Conservation (phyloP, 2,797 vertebrate genomes). For the Moxostoma hubbsi region DNA sequence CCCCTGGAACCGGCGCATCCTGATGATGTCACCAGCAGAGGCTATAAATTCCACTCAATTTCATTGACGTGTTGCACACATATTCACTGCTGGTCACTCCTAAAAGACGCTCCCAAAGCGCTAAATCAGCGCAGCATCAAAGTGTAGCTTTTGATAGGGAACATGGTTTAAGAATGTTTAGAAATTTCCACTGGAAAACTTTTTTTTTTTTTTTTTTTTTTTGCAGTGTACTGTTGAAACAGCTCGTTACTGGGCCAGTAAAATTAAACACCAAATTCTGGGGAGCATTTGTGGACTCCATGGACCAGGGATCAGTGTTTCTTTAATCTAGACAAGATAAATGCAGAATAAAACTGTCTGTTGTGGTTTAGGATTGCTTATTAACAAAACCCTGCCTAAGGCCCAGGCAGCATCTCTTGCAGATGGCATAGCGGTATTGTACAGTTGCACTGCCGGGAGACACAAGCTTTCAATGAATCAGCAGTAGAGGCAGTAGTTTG, state of each 20-base stretch:
- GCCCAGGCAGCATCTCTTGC: conserved; percentile 11
- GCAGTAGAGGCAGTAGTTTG: conserved; percentile 61
- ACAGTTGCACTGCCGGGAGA: conserved; percentile 60
- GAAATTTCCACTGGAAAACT: no score
- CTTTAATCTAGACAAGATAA: conserved; percentile 21
- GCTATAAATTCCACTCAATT: no score
- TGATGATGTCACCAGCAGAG: no score
- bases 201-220: no score
- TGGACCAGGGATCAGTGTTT: conserved; percentile 2
- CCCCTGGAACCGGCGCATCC: no score
- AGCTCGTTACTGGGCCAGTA: conserved; percentile 25
- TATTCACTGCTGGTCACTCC: no score
- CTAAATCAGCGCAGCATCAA: no score
- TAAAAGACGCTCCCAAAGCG: no score
- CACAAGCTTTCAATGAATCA: conserved; percentile 68
- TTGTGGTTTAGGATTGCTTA: conserved; percentile 23
- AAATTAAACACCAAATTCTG: conserved; percentile 29
- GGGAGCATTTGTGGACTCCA: background rate
- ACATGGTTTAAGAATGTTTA: no score
- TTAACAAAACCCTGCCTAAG: conserved; percentile 35
- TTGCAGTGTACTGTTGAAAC: conserved; percentile 5
- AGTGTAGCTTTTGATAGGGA: no score
- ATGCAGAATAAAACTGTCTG: conserved; percentile 22
- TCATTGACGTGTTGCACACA: no score
- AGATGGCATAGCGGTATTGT: conserved; percentile 51